Evolutionary conservation across 2,888 invertebrate genomes (phyloP).

Genomic region (Cheilosia scutellata): DNA sequence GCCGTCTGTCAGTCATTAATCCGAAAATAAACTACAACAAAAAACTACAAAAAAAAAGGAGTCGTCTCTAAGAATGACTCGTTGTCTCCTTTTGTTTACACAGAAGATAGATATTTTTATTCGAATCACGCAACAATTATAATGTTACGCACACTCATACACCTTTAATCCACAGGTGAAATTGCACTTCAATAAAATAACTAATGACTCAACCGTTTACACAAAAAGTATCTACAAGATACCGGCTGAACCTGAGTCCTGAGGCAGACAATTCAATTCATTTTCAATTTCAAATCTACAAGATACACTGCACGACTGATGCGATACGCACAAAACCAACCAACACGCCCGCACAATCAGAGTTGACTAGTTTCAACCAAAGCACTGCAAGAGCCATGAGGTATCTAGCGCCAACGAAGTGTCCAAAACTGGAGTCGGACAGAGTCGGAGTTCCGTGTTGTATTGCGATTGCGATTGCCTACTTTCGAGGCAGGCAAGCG

Average conservation of each 20-base stretch:
- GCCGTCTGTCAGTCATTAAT: constrained; percentile 51
- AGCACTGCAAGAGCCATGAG: constrained; percentile 55
- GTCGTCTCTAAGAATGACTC: constrained; percentile 31
- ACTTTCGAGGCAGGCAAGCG: constrained; percentile 62
- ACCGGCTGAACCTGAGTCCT: neutral
- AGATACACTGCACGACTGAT: constrained; percentile 22
- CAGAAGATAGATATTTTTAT: constrained; percentile 23
- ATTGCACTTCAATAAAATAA: constrained; percentile 29
- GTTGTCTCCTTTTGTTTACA: constrained; percentile 27
- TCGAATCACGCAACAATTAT: constrained; percentile 61
- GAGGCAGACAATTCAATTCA: constrained; percentile 16
- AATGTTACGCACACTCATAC: constrained; percentile 50
- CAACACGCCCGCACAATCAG: constrained; percentile 71
- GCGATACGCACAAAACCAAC: constrained; percentile 53
- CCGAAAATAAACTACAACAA: constrained; percentile 50
- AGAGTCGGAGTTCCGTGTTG: neutral
- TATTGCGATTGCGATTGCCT: constrained; percentile 9
- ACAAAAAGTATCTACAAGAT: constrained; percentile 12
- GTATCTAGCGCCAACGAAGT: constrained; percentile 57
- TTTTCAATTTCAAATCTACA: constrained; percentile 32
- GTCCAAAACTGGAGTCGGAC: constrained; percentile 50
- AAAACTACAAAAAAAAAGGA: neutral
- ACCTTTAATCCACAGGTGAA: constrained; percentile 67
- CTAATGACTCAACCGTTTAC: neutral
- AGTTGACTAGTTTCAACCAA: constrained; percentile 66